Evolutionary conservation across 2,797 vertebrate species (phyloP).

Genomic region (Novumbra hubbsi): DNA sequence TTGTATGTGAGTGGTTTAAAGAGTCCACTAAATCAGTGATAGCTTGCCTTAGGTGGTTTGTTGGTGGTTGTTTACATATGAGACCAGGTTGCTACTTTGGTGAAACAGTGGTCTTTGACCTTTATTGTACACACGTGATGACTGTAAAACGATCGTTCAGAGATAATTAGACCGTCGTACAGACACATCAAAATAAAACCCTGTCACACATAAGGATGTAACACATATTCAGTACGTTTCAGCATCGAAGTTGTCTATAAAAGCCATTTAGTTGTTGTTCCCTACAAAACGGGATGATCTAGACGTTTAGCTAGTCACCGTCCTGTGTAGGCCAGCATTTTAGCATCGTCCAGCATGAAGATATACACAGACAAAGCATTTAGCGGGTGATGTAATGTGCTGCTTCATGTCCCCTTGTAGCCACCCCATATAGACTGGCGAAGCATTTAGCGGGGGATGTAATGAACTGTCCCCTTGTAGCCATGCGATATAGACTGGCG

Average conservation of each 20-base stretch:
- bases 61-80: too few species aligned
- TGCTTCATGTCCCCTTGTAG: constrained; percentile 45
- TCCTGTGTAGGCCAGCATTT: neutral
- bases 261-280: too few species aligned
- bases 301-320: neutral
- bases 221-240: neutral
- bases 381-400: neutral
- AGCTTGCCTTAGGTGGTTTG: neutral
- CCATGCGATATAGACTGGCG: neutral
- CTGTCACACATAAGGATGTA: neutral
- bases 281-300: neutral
- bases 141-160: too few species aligned
- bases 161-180: neutral
- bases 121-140: neutral
- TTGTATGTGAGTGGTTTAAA: neutral
- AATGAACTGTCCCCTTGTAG: too few species aligned
- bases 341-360: neutral
- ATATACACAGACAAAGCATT: neutral
- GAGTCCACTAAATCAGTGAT: neutral
- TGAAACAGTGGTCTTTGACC: neutral
- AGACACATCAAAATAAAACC: neutral
- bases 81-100: constrained; percentile 1
- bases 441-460: neutral
- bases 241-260: neutral
- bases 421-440: constrained; percentile 66